Percentiles rank a stretch among this genome's conserved stretches.
These are phyloP conservation scores for Abscondita cerata DNA, from an alignment of 2,888 invertebrate genomes.

Conservation along the genomic window DNA sequence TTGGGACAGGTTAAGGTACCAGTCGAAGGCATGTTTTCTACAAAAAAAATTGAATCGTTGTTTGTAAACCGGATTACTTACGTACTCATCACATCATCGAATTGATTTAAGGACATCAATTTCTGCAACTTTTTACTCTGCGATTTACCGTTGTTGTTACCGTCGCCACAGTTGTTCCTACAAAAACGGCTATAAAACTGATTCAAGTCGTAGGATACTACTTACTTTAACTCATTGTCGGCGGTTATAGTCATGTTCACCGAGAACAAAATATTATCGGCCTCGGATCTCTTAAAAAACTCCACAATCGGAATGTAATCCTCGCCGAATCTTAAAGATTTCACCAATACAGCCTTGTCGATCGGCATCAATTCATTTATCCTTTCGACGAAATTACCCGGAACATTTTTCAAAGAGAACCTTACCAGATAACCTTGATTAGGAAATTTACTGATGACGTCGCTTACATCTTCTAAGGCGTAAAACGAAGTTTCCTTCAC, in stretches of 20 bases:
- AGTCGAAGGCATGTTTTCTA: constrained; percentile 52
- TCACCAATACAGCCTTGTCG: constrained; percentile 66
- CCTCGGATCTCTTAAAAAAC: constrained; percentile 72
- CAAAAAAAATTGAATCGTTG: background rate
- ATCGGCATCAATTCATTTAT: constrained; percentile 61
- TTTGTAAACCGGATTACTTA: constrained; percentile 29
- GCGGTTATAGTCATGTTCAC: constrained; percentile 74
- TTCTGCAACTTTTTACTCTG: constrained; percentile 38
- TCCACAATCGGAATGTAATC: constrained; percentile 64
- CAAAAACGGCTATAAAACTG: constrained; percentile 2
- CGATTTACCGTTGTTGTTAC: constrained; percentile 24
- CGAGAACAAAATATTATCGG: constrained; percentile 69
- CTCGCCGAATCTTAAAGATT: constrained; percentile 51
- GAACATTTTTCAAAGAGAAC: constrained; percentile 47
- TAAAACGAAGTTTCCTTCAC: constrained; percentile 54
- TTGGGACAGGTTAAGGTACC: constrained; percentile 56
- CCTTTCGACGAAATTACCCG: constrained; percentile 52
- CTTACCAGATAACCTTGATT: constrained; percentile 55
- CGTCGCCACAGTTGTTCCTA: constrained; percentile 20
- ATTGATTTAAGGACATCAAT: constrained; percentile 39
- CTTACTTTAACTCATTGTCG: constrained; percentile 56
- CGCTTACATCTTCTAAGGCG: constrained; percentile 59
- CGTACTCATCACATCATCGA: constrained; percentile 38
- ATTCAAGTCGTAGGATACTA: background rate
- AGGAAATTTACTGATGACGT: constrained; percentile 56